Base-by-base conservation (phyloP, 2,113 vertebrate genomes). In the Lasiurus borealis region DNA sequence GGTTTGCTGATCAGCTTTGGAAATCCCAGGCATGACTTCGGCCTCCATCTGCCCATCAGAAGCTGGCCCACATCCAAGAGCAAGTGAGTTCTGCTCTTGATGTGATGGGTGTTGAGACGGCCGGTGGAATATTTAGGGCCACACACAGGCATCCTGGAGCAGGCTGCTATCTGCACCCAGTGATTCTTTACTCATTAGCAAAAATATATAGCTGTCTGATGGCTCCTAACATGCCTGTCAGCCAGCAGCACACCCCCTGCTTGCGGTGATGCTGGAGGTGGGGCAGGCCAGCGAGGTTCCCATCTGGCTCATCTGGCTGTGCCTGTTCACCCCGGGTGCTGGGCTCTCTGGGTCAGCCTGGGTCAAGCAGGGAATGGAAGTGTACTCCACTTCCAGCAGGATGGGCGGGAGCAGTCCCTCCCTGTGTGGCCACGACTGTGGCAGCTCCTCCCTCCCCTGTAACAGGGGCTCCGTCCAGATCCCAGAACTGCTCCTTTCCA, bases 361-460 rank as follows among this genome's bases (percentile, higher is more conserved):
- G 54, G 44, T 23, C 44, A 54, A 64, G 34, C 4, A 6, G 29
- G 21, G 46, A 77, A 50, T 50, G 1, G 27, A 40, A 21, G 40
- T 2, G 9, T 29, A 71, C 36, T 1, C 1, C 10, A 5, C 1
- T 2, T 21, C 15, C 25, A 54, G 13, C 10, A 3, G n/a, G 31
- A 5, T 6, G 27, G 5, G 62, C 0, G 13, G 25, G 14, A 52
- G 50, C 14, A 1, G 12, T 50, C 29, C 10, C 11, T 0, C n/a
- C 10, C 8, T 1, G 4, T 6, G 5, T 1, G 9, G 25, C 0
- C 12, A 54, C 36, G 66, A 72, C 14, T 8, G 2, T 12, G 2
- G 21, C 4, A 36, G 7, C 14, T 31, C 46, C 36, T 25, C 19
- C 66, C 40, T 62, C 71, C 44, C 12, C 8, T 15, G 2, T 59